Evolutionary conservation across 1,140 invertebrate genomes (phyloP).

Genomic region (Subanguina moxae): DNA sequence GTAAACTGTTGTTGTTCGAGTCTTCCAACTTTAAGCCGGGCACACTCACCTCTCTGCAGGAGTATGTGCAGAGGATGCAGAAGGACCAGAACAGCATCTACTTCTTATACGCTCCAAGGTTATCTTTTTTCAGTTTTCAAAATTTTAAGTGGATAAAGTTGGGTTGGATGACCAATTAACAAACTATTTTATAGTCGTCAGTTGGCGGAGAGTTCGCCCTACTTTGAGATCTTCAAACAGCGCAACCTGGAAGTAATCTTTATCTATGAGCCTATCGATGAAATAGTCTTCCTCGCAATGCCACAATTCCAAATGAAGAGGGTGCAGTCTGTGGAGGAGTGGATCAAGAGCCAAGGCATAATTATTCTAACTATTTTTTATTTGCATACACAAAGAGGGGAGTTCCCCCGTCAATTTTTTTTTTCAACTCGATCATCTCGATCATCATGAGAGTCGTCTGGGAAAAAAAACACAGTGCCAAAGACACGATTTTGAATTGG

Average conservation of each 20-base stretch:
- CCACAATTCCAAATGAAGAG: slow-evolving; percentile 74
- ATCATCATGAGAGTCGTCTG: too few species aligned
- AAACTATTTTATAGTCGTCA: slow-evolving; percentile 22
- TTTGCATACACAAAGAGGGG: too few species aligned
- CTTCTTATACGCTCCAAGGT: slow-evolving; percentile 67
- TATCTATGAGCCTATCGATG: slow-evolving; percentile 90
- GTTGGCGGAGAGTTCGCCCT: slow-evolving; percentile 75
- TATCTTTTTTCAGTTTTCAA: neutral
- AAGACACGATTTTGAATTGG: too few species aligned
- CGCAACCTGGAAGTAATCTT: slow-evolving; percentile 84
- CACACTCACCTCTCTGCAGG: slow-evolving; percentile 73
- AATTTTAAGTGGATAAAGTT: neutral
- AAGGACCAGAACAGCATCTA: slow-evolving; percentile 80
- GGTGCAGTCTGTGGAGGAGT: slow-evolving; percentile 86
- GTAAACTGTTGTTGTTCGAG: slow-evolving; percentile 84
- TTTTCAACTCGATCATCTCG: too few species aligned
- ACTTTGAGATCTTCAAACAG: slow-evolving; percentile 81
- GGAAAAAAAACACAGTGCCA: too few species aligned
- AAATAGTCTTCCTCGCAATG: slow-evolving; percentile 84
- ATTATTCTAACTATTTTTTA: too few species aligned
- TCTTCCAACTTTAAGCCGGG: slow-evolving; percentile 75
- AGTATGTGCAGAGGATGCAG: slow-evolving; percentile 74
- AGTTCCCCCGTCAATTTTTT: too few species aligned
- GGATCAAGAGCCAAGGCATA: slow-evolving; percentile 70
- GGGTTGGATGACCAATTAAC: too few species aligned